Evolutionary conservation across 2,797 vertebrate genomes (phyloP).

Genomic region (Nothura maculosa): DNA sequence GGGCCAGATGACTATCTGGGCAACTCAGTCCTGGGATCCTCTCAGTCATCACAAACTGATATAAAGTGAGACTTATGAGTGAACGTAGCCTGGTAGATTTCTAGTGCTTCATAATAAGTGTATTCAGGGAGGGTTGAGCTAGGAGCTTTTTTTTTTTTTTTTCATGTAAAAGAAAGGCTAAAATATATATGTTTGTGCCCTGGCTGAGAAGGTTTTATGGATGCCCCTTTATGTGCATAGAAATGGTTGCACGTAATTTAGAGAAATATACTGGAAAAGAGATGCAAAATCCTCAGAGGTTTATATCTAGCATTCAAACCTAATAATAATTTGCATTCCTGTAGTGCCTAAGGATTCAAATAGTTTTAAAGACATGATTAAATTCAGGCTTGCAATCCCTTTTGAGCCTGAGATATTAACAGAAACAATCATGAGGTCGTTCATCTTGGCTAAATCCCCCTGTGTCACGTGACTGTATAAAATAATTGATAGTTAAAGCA

Average conservation of each 20-base stretch:
- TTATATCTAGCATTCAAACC: neutral
- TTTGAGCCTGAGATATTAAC: conserved; percentile 7
- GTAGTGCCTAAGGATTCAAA: neutral
- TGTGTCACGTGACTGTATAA: neutral
- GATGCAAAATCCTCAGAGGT: neutral
- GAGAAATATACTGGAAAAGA: neutral
- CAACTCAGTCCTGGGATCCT: neutral
- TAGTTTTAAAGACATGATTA: conserved; percentile 39
- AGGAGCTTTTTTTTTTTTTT: neutral
- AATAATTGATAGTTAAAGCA: neutral
- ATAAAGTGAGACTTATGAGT: neutral
- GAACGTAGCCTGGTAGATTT: neutral
- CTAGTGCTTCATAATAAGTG: neutral
- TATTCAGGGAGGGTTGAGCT: neutral
- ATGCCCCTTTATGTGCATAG: neutral
- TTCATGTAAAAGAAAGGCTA: neutral
- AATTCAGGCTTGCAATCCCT: conserved; percentile 10
- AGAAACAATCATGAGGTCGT: neutral
- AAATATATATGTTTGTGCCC: neutral
- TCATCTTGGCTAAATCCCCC: neutral
- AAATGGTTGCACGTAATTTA: neutral
- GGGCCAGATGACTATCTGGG: neutral
- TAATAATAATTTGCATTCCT: conserved; percentile 20
- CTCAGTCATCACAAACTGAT: neutral
- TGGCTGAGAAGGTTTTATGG: neutral